phyloP scores from a whole-genome alignment of 2,888 invertebrate genomes.

The Thalpophila matura region DNA sequence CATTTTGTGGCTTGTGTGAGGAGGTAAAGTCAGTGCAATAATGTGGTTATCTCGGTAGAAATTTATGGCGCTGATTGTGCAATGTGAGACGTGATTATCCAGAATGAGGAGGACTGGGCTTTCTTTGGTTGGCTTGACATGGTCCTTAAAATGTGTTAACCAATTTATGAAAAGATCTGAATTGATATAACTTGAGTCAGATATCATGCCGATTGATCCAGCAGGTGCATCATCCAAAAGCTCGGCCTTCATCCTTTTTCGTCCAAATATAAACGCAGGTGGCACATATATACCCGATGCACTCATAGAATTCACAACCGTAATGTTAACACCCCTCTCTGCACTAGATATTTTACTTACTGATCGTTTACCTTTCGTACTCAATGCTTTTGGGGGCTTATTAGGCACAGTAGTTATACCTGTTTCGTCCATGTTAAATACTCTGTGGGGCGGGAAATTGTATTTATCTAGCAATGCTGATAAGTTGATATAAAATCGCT shows the following conservation, averaged over 20 bases:
- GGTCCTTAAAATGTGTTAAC: not conserved
- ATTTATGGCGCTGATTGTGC: not conserved
- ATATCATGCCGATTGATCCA: not conserved
- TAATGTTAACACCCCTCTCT: not conserved
- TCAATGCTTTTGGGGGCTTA: not conserved
- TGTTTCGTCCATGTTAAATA: constrained; percentile 9
- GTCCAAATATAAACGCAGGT: not conserved
- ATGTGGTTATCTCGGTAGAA: not conserved
- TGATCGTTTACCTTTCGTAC: not conserved
- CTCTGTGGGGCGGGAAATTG: constrained; percentile 22
- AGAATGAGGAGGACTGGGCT: not conserved
- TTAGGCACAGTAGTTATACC: not conserved
- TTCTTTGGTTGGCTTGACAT: not conserved
- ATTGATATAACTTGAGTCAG: not conserved
- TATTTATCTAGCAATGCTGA: not conserved
- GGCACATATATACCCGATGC: not conserved
- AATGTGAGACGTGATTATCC: not conserved
- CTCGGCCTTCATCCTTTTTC: not conserved
- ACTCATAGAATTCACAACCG: not conserved
- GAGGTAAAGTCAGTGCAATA: not conserved
- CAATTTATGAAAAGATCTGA: not conserved
- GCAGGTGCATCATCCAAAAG: not conserved
- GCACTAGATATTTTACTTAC: not conserved
- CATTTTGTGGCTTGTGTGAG: not conserved
- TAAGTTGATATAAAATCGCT: constrained; percentile 7